Base-by-base conservation (phyloP, 2,888 invertebrate genomes). In the Erebia palarica region DNA sequence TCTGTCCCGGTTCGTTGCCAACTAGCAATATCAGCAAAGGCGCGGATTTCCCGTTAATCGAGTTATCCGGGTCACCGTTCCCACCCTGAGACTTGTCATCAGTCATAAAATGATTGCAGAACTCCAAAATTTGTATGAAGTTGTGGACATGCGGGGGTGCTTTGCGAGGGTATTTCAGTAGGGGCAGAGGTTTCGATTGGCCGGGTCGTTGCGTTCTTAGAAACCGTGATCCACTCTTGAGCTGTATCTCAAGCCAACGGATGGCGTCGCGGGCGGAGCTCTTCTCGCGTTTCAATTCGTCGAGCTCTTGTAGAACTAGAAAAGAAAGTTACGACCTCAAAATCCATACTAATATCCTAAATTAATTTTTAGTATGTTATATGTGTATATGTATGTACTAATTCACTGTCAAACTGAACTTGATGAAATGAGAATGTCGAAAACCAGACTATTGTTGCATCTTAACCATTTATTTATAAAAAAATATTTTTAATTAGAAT, bases 171-270 rank as follows among this genome's bases (percentile, higher is more conserved):
- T 88, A 88, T 73, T 89, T 90, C 58, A 92, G 86, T 93, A 96
- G 81, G 0, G 92, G 96, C 44, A 97, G 90, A 1, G 96, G 94
- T 65, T 96, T 93, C 42, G 96, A 95, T 88, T 99, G 98, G 73
- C 97, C 96, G 18, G 96, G 95, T 27, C 97, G 95, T 89, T 98
- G 98, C 0, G 98, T 96, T 77, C 98, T 94, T 80, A 98, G 94
- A 86, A 96, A 98, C 76, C 98, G 94, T 79, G 97, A 98, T 13
- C 98, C 98, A 75, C 96, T 96, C 77, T 96, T 96, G 76, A 98
- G 95, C 84, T 98, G 98, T 53, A 95, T 93, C 88, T 98, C 98
- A 75, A 99, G 92, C 98, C 98, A 99, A 77, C 98, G 96, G 73
- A 98, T 98, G 4, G 97, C 98, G 84, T 98, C 98, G 67, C 98